Percentiles rank a stretch among this genome's conserved stretches.
phyloP scores from a whole-genome alignment of 2,888 invertebrate species.

The Phalangium opilio region DNA sequence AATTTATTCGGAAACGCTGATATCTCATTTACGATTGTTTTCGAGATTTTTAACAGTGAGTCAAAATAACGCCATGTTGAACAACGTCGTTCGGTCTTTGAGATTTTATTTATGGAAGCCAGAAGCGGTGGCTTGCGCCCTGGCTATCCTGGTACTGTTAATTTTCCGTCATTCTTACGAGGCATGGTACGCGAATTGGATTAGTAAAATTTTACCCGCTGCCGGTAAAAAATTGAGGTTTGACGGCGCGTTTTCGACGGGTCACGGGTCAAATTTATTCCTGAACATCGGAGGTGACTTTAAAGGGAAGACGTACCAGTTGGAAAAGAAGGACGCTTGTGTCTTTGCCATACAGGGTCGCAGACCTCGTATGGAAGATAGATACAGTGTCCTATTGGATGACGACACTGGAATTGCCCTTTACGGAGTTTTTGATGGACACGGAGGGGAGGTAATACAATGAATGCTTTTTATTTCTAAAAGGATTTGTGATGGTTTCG shows the following conservation, averaged over 20 bases:
- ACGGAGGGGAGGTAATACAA: constrained; percentile 61
- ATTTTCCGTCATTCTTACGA: constrained; percentile 16
- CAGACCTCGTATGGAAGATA: constrained; percentile 82
- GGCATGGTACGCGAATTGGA: constrained; percentile 6
- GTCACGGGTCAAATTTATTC: constrained; percentile 2
- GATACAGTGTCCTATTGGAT: constrained; percentile 74
- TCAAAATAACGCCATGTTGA: constrained; percentile 55
- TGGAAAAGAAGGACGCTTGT: constrained; percentile 49
- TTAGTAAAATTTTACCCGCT: constrained; percentile 8
- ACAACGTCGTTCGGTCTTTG: constrained; percentile 59
- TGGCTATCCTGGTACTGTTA: constrained; percentile 43
- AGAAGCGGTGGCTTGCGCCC: constrained; percentile 56
- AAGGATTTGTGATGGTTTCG: no score
- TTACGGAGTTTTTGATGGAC: constrained; percentile 87
- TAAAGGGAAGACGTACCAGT: constrained; percentile 45
- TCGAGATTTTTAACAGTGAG: constrained; percentile 46
- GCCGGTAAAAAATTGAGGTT: neutral
- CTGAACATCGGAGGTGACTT: constrained; percentile 2
- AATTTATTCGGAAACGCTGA: constrained; percentile 70
- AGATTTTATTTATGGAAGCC: constrained; percentile 62
- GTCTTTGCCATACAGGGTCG: constrained; percentile 82
- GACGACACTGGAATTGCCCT: constrained; percentile 68
- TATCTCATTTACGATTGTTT: constrained; percentile 69
- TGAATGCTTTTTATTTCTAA: no score
- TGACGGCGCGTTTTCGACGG: neutral